These are phyloP conservation scores for Aporrectodea caliginosa DNA, from an alignment of 1,140 invertebrate species.

Conservation along the genomic window DNA sequence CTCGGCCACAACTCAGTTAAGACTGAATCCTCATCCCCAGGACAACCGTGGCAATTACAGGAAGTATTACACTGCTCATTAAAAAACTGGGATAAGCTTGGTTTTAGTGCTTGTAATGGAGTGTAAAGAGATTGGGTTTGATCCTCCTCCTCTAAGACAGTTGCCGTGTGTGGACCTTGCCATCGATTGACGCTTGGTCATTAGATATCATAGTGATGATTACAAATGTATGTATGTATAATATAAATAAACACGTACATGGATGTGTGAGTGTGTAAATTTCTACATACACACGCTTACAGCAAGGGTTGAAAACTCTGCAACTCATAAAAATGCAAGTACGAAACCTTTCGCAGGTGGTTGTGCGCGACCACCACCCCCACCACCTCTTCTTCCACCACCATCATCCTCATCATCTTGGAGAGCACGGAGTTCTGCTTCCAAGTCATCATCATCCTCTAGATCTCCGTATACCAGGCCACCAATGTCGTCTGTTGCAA, in stretches of 20 bases:
- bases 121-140: no score
- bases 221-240: background rate
- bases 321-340: no score
- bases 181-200: no score
- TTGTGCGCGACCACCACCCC: background rate
- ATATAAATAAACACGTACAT: background rate
- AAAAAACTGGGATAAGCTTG: no score
- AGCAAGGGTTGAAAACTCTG: no score
- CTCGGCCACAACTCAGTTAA: background rate
- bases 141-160: no score
- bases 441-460: constrained; percentile 20
- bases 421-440: constrained; percentile 15
- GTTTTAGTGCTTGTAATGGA: no score
- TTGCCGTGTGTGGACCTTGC: no score
- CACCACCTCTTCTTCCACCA: background rate
- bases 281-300: no score
- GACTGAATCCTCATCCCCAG: background rate
- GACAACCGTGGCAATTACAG: no score
- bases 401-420: background rate
- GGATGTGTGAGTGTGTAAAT: background rate
- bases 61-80: no score
- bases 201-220: background rate
- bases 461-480: background rate
- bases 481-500: constrained; percentile 1
- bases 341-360: background rate